These are phyloP conservation scores for Oligia strigilis DNA, from an alignment of 2,888 invertebrate genomes.

Conservation along the genomic window DNA sequence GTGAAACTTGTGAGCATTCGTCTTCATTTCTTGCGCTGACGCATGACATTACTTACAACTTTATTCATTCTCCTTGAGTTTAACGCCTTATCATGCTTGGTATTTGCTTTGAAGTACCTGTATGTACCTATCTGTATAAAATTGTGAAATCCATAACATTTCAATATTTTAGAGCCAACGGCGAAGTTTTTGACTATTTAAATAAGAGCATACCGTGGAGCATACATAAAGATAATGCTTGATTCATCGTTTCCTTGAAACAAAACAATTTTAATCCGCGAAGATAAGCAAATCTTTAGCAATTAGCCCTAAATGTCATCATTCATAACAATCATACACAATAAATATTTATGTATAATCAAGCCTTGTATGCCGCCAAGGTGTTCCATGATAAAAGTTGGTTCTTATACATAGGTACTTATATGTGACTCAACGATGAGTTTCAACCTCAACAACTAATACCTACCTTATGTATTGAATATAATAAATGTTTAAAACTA, in stretches of 20 bases:
- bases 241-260: constrained; percentile 57
- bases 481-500: constrained; percentile 17
- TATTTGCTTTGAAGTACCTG: constrained; percentile 40
- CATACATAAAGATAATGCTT: constrained; percentile 27
- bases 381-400: constrained; percentile 29
- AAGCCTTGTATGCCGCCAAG: constrained; percentile 50
- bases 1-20: constrained; percentile 74
- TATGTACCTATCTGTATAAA: constrained; percentile 43
- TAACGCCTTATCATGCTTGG: constrained; percentile 78
- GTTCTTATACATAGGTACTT: background rate
- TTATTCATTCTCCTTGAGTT: constrained; percentile 78
- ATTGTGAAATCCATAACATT: constrained; percentile 33
- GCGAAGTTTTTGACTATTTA: constrained; percentile 12
- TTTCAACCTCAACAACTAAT: constrained; percentile 11
- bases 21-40: constrained; percentile 77
- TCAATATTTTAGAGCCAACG: background rate
- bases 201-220: background rate
- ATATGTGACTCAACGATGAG: constrained; percentile 36
- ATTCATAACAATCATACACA: constrained; percentile 45
- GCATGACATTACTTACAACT: constrained; percentile 74
- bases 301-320: constrained; percentile 72
- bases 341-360: constrained; percentile 35
- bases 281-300: constrained; percentile 68
- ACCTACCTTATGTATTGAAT: background rate
- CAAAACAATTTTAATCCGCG: constrained; percentile 44